Base-by-base conservation (phyloP, 1,140 invertebrate genomes). In the Littorina saxatilis region DNA sequence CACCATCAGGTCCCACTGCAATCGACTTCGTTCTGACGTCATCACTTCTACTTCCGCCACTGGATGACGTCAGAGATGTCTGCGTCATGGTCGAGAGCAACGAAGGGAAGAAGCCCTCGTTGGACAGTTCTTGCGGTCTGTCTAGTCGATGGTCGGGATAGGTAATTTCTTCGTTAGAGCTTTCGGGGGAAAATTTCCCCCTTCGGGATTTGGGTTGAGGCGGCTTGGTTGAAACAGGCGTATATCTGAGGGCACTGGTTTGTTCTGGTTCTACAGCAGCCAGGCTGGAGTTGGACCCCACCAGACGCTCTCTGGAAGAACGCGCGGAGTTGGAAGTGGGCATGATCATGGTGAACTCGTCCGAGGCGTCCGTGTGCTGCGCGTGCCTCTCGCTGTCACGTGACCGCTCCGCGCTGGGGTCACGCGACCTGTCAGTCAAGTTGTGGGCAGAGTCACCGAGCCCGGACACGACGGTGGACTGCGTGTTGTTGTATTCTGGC, bases 321-420 rank as follows among this genome's bases (percentile, higher is more conserved):
- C n/a, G n/a, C 40, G 40, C n/a, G 9, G 76, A 61, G 13, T 43
- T 50, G 2, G 55, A 40, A 20, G 9, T 78, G 37, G 68, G 37
- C 47, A 83, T 74, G 29, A 74, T 55, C 17, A 83, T 52, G n/a
- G 82, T 83, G 70, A 83, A 83, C 72, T 83, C 82, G 29, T 80
- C 70, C n/a, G 82, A 83, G 20, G 82, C 82, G 55, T 83, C 82
- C 1, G 82, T 83, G 72, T 80, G 77, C 61, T 83, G 52, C 2
- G 74, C 40, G 29, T 63, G 27, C 4, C 37, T 37, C 32, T 76
- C n/a, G 52, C 17, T 35, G 52, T 73, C 40, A 50, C 66, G 11
- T 40, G 47, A 32, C 23, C 52, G 37, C 32, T 75, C 40, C 37
- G 47, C 39, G 80, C 58, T 50, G 58, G 70, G 17, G 47, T 47